phyloP scores from a whole-genome alignment of 2,888 invertebrate species.

The Lymantria dispar region DNA sequence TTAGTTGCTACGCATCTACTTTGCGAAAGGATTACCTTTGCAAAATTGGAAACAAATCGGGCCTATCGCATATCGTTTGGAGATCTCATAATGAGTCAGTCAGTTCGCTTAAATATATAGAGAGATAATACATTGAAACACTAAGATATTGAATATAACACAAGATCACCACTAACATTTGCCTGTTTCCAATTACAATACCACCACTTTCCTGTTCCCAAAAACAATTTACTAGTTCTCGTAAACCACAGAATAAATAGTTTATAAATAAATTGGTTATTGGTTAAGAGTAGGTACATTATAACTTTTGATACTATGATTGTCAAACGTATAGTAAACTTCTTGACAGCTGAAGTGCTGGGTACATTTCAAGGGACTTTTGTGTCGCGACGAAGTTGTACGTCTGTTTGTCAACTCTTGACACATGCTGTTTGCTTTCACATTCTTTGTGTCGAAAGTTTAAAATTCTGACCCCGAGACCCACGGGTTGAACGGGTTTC shows the following conservation, averaged over 20 bases:
- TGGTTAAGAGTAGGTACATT: constrained; percentile 20
- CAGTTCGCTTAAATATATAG: too few species aligned
- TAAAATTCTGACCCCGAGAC: constrained; percentile 37
- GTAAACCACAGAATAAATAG: background rate
- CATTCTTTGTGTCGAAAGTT: constrained; percentile 54
- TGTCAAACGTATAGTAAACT: constrained; percentile 52
- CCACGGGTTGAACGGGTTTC: constrained; percentile 8
- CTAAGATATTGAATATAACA: too few species aligned
- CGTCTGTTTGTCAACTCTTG: constrained; percentile 56
- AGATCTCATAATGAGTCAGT: too few species aligned
- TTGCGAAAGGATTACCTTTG: too few species aligned
- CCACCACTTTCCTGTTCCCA: too few species aligned
- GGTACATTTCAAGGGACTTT: constrained; percentile 20
- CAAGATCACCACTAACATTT: too few species aligned
- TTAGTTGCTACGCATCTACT: too few species aligned
- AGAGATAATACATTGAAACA: too few species aligned
- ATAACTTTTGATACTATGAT: constrained; percentile 35
- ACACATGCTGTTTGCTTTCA: constrained; percentile 64
- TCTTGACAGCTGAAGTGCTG: constrained; percentile 32
- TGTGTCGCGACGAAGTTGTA: constrained; percentile 14
- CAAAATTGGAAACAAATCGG: too few species aligned
- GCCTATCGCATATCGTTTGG: too few species aligned
- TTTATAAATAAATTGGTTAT: constrained; percentile 5
- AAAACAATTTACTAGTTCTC: background rate
- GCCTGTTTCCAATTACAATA: too few species aligned